Conservation (phyloP, 2,113 vertebrate genomes). For the Vanacampus margaritifer region DNA sequence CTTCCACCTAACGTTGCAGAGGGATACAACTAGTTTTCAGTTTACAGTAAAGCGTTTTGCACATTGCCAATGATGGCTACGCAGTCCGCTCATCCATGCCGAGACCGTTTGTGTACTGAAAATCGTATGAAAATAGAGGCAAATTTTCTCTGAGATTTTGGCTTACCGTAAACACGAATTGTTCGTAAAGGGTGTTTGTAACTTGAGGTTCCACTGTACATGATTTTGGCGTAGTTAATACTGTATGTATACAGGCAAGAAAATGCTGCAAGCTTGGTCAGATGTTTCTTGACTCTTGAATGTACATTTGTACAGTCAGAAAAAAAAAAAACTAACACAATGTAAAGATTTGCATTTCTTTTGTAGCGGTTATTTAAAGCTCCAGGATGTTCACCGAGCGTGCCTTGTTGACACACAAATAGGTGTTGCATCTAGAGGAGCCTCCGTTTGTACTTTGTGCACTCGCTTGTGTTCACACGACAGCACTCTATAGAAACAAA, state of each 20-base stretch:
- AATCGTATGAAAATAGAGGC: too few relatives aligned
- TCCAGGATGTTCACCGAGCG: conserved; percentile 66
- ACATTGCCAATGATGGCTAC: too few relatives aligned
- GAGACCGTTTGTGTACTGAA: too few relatives aligned
- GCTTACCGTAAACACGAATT: too few relatives aligned
- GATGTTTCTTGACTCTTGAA: conserved; percentile 41
- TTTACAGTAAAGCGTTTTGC: too few relatives aligned
- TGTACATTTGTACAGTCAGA: conserved; percentile 60
- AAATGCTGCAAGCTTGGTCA: conserved; percentile 42
- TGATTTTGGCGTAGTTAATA: conserved; percentile 28
- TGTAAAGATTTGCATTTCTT: conserved; percentile 33
- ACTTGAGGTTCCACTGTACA: not conserved
- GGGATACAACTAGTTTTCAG: too few relatives aligned
- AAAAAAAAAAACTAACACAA: conserved; percentile 42
- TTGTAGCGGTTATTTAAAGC: conserved; percentile 65
- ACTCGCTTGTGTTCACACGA: conserved; percentile 33
- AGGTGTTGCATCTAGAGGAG: conserved; percentile 65
- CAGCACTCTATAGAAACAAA: conserved; percentile 14
- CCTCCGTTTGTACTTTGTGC: conserved; percentile 42
- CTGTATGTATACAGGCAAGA: conserved; percentile 48
- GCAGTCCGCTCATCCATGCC: too few relatives aligned
- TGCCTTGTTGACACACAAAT: conserved; percentile 71
- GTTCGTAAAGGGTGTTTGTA: too few relatives aligned
- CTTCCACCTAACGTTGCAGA: too few relatives aligned
- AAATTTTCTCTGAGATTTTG: too few relatives aligned